Base-by-base conservation (phyloP, 2,888 invertebrate species). In the Phaonia tiefii region DNA sequence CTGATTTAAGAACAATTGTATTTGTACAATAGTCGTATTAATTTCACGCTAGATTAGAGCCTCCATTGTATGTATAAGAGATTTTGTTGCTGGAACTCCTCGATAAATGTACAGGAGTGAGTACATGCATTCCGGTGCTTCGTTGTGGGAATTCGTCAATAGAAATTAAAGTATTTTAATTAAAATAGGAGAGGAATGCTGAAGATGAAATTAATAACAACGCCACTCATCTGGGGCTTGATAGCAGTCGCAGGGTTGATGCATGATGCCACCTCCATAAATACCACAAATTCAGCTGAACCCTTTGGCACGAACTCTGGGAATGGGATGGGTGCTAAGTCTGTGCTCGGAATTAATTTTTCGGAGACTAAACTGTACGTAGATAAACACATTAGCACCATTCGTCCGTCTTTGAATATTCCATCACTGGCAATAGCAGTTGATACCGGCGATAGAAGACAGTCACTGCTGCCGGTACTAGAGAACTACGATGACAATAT, bases 31-130 rank as follows among this genome's bases (percentile, higher is more conserved):
- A 86, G 86, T 84, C 85, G 87, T 84, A 87, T 86, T 86, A 85
- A 88, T 88, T 87, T 86, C 84, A 85, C 83, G 87, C 84, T 84
- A 86, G 88, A 87, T 87, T 88, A 87, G 84, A n/a, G n/a, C n/a
- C n/a, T n/a, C n/a, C n/a, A n/a, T n/a, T n/a, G n/a, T n/a, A n/a
- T n/a, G n/a, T n/a, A n/a, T 8, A 4, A 58, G 31, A 31, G 58
- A n/a, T n/a, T n/a, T n/a, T n/a, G n/a, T n/a, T n/a, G 22, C n/a
- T 49, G 49, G 49, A 37, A 7, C n/a, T 37, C 26, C 31, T 17
- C n/a, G n/a, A 13, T 13, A 15, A 10, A 20, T 37, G 22, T 65
- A 15, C 60, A 5, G 46, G 15, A 4, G 39, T 66, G 20, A 66
- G 25, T 60, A 7, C 17, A 58, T 37, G 39, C 60, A 58, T 60